Base-by-base conservation (phyloP, 2,113 vertebrate genomes). In the Rhinolophus sinicus region DNA sequence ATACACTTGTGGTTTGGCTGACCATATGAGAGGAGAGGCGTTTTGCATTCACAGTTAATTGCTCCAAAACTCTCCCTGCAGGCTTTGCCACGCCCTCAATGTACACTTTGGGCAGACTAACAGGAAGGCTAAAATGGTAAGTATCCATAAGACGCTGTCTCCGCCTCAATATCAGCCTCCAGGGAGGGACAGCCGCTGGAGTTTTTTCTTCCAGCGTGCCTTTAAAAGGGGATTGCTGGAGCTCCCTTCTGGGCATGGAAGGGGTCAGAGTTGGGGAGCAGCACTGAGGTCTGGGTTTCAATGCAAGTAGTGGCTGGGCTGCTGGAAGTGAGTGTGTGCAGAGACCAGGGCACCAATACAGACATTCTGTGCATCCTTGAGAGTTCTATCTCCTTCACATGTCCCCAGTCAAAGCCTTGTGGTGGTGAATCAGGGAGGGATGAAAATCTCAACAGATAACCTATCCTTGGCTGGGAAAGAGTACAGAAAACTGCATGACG, bases 21-120 rank as follows among this genome's bases (percentile, higher is more conserved):
- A 76, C 54, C 22, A 58, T 15, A 21, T 2, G 77, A 69, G 87
- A 44, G 18, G 6, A 19, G 70, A 54, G 40, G 76, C 15, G 50
- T 72, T 62, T 84, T 80, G 73, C 24, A 21, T 89, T 87, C 80
- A 54, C 4, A 88, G 92, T 82, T 93, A 89, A 96, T 95, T 65
- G 83, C 52, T 93, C 44, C 33, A 69, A 92, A 92, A 58, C 26
- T 50, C 69, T 50, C 83, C 78, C 83, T n/a, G 80, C 1, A 65
- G 52, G n/a, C 54, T 93, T 38, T 70, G 90, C 44, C 28, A 1
- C 54, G 38, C 5, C n/a, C 24, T 73, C 40, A 11, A 0, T 2
- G 16, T 0, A 1, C 19, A 16, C 82, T 58, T 47, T 33, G 28
- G 52, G 22, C 35, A 76, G 38, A 50, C 26, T 24, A 54, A 44